Percentiles rank a stretch among this genome's conserved stretches.
phyloP scores from a whole-genome alignment of 2,888 invertebrate genomes.

The Alloplasta piceator region DNA sequence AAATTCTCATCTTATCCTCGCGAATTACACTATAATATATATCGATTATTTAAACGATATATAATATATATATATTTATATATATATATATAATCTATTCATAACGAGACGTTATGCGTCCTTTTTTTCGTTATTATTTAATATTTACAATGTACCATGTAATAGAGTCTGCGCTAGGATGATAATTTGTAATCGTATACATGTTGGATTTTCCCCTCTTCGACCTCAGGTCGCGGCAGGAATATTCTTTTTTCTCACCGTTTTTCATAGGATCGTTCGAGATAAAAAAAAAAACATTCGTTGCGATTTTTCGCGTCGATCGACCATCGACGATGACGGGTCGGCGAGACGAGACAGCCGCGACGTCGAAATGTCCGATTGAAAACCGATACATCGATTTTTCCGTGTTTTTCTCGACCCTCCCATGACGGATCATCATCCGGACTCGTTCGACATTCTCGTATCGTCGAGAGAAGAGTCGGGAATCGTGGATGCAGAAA shows the following conservation, averaged over 20 bases:
- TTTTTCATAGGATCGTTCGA: background rate
- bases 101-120: constrained; percentile 60
- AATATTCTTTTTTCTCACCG: constrained; percentile 20
- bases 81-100: constrained; percentile 39
- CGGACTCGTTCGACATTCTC: background rate
- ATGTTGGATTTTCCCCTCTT: constrained; percentile 30
- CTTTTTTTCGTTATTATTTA: constrained; percentile 49
- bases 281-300: too few species aligned
- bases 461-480: background rate
- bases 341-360: background rate
- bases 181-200: constrained; percentile 63
- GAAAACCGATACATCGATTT: background rate
- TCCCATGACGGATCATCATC: background rate
- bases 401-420: background rate
- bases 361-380: background rate
- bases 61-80: constrained; percentile 29
- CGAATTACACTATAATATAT: constrained; percentile 44
- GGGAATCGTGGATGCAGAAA: background rate
- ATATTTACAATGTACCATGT: constrained; percentile 65
- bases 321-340: background rate
- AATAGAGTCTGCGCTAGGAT: constrained; percentile 59
- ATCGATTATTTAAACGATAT: constrained; percentile 54
- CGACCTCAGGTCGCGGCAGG: too few species aligned
- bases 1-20: constrained; percentile 48
- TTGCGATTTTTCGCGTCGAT: constrained; percentile 46